Percentiles rank a stretch among this genome's conserved stretches.
Evolutionary conservation across 2,113 vertebrate genomes (phyloP).

Genomic region (Dinomys branickii): DNA sequence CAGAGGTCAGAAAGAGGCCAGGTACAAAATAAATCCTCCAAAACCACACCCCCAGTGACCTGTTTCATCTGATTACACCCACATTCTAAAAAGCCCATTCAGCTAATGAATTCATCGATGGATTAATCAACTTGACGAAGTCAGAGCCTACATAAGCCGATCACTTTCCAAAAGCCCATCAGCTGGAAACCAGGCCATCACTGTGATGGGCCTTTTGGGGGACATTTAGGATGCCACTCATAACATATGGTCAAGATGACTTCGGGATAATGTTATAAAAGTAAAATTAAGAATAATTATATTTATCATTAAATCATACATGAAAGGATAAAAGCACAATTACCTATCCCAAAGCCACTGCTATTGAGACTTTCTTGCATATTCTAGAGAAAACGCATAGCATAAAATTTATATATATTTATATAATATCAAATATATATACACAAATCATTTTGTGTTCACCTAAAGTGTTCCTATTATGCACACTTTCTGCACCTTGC

Average conservation of each 20-base stretch:
- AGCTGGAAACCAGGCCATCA: neutral
- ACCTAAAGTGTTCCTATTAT: neutral
- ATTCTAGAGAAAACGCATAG: neutral
- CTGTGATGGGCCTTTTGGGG: neutral
- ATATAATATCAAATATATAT: neutral
- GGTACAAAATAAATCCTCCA: neutral
- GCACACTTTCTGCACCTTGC: neutral
- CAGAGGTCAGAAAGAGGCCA: neutral
- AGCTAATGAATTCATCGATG: neutral
- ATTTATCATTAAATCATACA: neutral
- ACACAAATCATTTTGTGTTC: neutral
- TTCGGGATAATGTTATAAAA: constrained; percentile 1
- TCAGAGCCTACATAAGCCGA: neutral
- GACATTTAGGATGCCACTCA: neutral
- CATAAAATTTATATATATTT: neutral
- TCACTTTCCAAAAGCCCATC: neutral
- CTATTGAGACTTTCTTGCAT: neutral
- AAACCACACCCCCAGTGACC: neutral
- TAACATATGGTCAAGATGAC: neutral
- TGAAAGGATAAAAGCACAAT: neutral
- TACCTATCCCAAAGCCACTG: neutral
- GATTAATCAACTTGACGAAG: neutral
- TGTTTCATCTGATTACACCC: neutral
- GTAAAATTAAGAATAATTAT: neutral
- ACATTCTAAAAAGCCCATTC: neutral